These are phyloP conservation scores for Gobionotothen gibberifrons DNA, from an alignment of 2,797 vertebrate genomes.

Conservation along the genomic window DNA sequence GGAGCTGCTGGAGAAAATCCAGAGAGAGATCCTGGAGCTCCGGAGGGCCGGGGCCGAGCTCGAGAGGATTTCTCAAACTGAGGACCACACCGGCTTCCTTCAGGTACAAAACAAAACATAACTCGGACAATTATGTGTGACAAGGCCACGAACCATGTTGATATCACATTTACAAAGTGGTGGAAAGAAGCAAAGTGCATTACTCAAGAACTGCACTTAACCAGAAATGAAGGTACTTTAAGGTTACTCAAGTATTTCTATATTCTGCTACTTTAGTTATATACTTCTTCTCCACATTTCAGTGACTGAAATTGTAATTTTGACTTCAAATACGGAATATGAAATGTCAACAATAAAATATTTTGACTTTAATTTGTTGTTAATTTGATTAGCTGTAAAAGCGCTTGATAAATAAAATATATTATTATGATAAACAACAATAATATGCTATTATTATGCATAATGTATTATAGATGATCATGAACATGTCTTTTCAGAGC, in stretches of 20 bases:
- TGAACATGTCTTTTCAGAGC: no score
- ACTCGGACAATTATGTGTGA: neutral
- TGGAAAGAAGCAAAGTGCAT: neutral
- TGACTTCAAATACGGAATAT: neutral
- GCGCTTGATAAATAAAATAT: no score
- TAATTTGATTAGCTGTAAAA: no score
- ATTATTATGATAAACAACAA: no score
- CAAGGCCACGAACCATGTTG: no score
- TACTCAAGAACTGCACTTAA: neutral
- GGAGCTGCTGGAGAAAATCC: slow-evolving; percentile 74
- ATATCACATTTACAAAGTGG: neutral
- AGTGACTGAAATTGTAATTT: neutral
- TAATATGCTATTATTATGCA: no score
- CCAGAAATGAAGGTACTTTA: neutral
- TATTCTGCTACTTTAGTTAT: neutral
- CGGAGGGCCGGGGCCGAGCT: slow-evolving; percentile 67
- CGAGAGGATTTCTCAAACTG: slow-evolving; percentile 71
- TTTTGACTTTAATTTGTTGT: no score
- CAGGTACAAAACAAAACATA: slow-evolving; percentile 63
- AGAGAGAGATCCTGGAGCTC: slow-evolving; percentile 65
- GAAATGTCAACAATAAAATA: no score
- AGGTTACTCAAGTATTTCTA: accelerated
- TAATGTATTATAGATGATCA: no score
- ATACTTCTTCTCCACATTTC: neutral
- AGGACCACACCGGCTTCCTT: slow-evolving; percentile 81